Evolutionary conservation across 2,888 invertebrate species (phyloP).

Genomic region (Orchesellides sinensis): DNA sequence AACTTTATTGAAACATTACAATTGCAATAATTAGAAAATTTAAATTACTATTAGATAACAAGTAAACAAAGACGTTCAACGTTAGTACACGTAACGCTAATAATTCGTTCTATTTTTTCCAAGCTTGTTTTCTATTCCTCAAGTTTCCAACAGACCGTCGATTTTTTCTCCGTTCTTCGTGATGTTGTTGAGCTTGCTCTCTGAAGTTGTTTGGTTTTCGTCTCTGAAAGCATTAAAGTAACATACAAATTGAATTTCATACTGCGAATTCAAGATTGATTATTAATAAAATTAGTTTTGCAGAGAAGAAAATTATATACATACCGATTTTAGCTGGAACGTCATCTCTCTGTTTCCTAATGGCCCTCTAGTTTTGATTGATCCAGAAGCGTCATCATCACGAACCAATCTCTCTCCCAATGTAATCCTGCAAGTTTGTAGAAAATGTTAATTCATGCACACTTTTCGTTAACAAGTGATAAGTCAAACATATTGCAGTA

Average conservation of each 20-base stretch:
- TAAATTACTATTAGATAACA: background rate
- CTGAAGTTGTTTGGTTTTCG: conserved; percentile 62
- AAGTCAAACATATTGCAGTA: background rate
- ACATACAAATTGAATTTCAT: too few relatives aligned
- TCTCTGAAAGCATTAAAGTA: conserved; percentile 18
- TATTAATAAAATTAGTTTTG: background rate
- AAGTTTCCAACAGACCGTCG: conserved; percentile 76
- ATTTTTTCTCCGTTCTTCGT: conserved; percentile 76
- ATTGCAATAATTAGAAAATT: too few relatives aligned
- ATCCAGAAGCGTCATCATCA: conserved; percentile 76
- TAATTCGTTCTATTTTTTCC: conserved; percentile 63
- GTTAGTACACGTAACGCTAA: too few relatives aligned
- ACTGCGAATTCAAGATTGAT: background rate
- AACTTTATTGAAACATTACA: too few relatives aligned
- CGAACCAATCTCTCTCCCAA: conserved; percentile 85
- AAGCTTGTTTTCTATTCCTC: conserved; percentile 72
- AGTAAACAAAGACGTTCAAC: too few relatives aligned
- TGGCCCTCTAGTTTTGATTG: conserved; percentile 80
- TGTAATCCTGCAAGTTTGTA: conserved; percentile 81
- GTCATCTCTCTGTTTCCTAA: conserved; percentile 89
- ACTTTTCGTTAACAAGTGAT: too few relatives aligned
- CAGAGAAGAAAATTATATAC: conserved; percentile 5
- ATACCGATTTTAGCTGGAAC: conserved; percentile 82
- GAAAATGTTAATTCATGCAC: conserved; percentile 56
- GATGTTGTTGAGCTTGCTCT: conserved; percentile 75